These are phyloP conservation scores for Ceyx melanurus DNA, from an alignment of 2,113 vertebrate genomes.

Conservation along the genomic window DNA sequence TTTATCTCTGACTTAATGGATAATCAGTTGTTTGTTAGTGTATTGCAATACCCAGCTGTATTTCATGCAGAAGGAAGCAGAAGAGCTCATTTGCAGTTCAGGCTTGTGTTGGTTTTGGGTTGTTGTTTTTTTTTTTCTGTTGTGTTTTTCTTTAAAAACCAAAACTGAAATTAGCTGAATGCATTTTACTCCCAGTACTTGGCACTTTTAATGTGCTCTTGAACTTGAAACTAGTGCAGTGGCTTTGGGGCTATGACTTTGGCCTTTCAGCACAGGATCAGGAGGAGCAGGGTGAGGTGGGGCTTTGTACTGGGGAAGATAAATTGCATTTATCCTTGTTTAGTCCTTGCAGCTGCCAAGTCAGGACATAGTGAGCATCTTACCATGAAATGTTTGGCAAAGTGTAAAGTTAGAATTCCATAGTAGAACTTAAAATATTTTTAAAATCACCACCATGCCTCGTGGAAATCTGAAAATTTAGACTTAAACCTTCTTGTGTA, in stretches of 20 bases:
- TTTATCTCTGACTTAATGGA: slow-evolving; percentile 43
- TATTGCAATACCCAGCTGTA: slow-evolving; percentile 16
- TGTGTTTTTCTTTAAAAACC: not conserved
- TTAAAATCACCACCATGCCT: not conserved
- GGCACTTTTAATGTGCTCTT: not conserved
- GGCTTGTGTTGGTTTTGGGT: not conserved
- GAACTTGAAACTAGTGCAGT: not conserved
- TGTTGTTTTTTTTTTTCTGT: too few species aligned
- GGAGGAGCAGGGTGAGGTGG: not conserved
- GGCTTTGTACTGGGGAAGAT: not conserved
- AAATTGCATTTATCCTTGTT: not conserved
- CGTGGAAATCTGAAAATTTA: not conserved
- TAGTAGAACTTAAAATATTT: not conserved
- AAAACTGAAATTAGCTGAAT: not conserved
- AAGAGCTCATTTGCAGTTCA: not conserved
- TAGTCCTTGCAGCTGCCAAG: not conserved
- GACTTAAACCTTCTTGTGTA: not conserved
- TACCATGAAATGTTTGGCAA: not conserved
- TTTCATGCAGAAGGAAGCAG: not conserved
- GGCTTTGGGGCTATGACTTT: not conserved
- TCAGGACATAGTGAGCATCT: not conserved
- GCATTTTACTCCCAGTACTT: not conserved
- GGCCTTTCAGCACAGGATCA: not conserved
- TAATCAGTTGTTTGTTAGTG: slow-evolving; percentile 33
- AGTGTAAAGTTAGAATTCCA: not conserved